Conservation (phyloP, 2,888 invertebrate genomes). For the Aphrophora alni region DNA sequence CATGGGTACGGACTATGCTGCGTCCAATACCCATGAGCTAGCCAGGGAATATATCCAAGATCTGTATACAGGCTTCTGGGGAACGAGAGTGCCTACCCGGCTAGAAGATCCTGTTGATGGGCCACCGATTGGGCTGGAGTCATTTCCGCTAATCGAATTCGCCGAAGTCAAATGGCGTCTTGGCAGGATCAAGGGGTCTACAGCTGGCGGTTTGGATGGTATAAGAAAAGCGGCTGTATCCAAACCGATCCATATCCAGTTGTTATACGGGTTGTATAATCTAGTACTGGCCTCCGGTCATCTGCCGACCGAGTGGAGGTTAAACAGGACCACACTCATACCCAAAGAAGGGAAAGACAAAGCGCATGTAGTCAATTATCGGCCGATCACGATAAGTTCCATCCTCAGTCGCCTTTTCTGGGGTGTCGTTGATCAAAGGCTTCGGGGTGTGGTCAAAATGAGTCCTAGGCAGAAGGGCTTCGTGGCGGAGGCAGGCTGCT, state of each 20-base stretch:
- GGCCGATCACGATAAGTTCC: conserved; percentile 53
- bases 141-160: too few relatives aligned
- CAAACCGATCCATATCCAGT: not conserved
- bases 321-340: conserved; percentile 53
- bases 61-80: conserved; percentile 14
- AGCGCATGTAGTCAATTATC: too few relatives aligned
- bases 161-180: not conserved
- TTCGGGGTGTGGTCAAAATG: too few relatives aligned
- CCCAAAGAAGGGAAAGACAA: conserved; percentile 54
- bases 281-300: too few relatives aligned
- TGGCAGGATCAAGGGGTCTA: conserved; percentile 1
- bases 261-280: conserved; percentile 21
- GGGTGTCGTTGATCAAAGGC: too few relatives aligned
- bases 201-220: not conserved
- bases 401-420: conserved; percentile 49
- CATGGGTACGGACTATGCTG: conserved; percentile 41
- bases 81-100: not conserved
- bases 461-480: too few relatives aligned
- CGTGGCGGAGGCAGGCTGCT: conserved; percentile 50
- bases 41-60: too few relatives aligned
- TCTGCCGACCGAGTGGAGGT: too few relatives aligned
- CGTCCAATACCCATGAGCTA: not conserved
- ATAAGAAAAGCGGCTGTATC: not conserved
- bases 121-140: not conserved
- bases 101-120: conserved; percentile 16